Evolutionary conservation across 2,888 invertebrate genomes (phyloP), one percentile per base, ranked within the genome.

Genomic region (Doris montereyensis): DNA sequence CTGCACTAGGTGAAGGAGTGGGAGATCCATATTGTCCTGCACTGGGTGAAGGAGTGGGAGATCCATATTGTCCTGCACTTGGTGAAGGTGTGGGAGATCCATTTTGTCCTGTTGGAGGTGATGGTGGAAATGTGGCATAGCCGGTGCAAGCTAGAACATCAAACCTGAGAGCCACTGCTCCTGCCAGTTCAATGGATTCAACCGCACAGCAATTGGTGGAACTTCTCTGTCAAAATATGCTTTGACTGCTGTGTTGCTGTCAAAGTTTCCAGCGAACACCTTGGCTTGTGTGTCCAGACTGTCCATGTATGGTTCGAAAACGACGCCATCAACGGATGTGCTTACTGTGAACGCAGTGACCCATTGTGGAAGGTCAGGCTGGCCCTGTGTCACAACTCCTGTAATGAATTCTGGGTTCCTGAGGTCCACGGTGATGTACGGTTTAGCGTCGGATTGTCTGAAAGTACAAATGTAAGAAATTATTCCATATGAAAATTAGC

Each of bases 101-200:
- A n/a, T 21, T 28, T 21, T 60, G 26, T 21, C 57, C 13, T 17
- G 65, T 17, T 67, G 82, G 76, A 21, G 75, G 75, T 26, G 30
- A 41, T 24, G 79, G 68, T 35, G 76, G 58, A 2, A 75, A 60
- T 28, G 81, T 79, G 17, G 62, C 73, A 1, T 41, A 17, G 4
- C 68, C 57, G 70, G 62, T 32, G 68, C 88, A 88, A 0, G 84
- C 84, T 5, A 88, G 80, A 1, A 87, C 77, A 52, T 88, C 88
- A 81, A 88, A 82, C 73, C 88, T 60, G 30, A 88, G 70, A 1
- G 87, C 87, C 68, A 87, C 85, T 34, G 74, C 81, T 17, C 78
- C 77, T n/a, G n/a, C 86, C 87, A 88, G 41, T 84, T 82, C n/a
- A 83, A 65, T 1, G 88, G 88, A 21, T 85, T 77, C 5, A 88